Evolutionary conservation across 1,140 invertebrate species (phyloP), one percentile per base, ranked within the genome.

Genomic region (Trachelipus rathkii): DNA sequence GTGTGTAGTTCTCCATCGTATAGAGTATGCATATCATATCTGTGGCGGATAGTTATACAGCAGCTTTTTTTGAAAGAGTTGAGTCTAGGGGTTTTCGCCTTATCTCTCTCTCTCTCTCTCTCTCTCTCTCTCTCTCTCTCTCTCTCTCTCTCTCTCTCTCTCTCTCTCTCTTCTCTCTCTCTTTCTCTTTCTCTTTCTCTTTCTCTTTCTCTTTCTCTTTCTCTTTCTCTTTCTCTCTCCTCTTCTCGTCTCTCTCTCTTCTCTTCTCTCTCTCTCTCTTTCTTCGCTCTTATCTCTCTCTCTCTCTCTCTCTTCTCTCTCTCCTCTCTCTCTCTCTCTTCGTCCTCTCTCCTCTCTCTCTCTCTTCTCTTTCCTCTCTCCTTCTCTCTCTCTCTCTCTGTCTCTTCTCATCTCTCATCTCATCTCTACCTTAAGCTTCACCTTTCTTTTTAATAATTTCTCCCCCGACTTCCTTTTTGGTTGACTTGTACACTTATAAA

Each of bases 351-450:
- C 21, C 23, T 24, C 23, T 69, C 23, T 24, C 23, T 69, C 67
- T 69, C 67, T 69, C 23, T 69, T n/a, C n/a, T n/a, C n/a, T n/a
- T n/a, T n/a, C n/a, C n/a, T n/a, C n/a, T n/a, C n/a, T n/a, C n/a
- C n/a, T n/a, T n/a, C n/a, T n/a, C n/a, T n/a, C 67, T 69, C 67
- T 69, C 67, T 69, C 23, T 24, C 67, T 69, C 23, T 69, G 9
- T 69, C n/a, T n/a, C n/a, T n/a, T n/a, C 15, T 10, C 8, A 1
- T 72, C 21, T 72, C 19, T 72, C n/a, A n/a, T n/a, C n/a, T n/a
- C n/a, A n/a, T n/a, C n/a, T n/a, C n/a, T n/a, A n/a, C n/a, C n/a
- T n/a, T n/a, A n/a, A n/a, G n/a, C n/a, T n/a, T n/a, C n/a, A n/a
- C n/a, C n/a, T n/a, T n/a, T n/a, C n/a, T n/a, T n/a, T n/a, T n/a